Percentiles rank a stretch among this genome's conserved stretches.
Conservation (phyloP, 2,113 vertebrate species). For the Ceuthmochares aereus region DNA sequence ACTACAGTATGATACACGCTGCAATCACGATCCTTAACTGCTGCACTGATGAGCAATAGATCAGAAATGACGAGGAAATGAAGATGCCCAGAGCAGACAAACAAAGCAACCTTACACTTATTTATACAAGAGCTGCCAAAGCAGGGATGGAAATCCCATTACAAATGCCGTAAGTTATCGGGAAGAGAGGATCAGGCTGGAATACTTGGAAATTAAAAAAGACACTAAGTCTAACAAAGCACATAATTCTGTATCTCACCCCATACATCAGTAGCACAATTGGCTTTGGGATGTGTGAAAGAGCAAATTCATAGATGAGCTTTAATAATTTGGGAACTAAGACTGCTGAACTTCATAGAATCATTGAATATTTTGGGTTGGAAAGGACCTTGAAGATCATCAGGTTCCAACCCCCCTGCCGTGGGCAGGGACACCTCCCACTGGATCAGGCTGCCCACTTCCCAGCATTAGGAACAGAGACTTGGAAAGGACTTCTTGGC, state of each 20-base stretch:
- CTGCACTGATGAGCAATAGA: neutral
- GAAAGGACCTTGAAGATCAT: too few relatives aligned
- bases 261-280: fast-evolving
- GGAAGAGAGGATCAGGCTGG: neutral
- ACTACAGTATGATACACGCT: neutral
- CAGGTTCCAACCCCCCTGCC: too few relatives aligned
- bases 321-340: neutral
- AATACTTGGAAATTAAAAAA: neutral
- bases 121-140: neutral
- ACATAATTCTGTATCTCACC: fast-evolving
- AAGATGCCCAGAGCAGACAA: neutral
- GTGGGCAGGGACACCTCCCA: too few relatives aligned
- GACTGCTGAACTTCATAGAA: neutral
- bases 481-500: neutral
- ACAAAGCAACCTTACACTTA: neutral
- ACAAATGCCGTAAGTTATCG: neutral
- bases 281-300: neutral
- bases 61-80: constrained; percentile 15
- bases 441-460: too few relatives aligned
- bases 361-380: too few relatives aligned
- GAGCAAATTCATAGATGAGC: neutral
- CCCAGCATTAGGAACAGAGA: too few relatives aligned
- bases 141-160: neutral
- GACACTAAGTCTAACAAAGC: neutral
- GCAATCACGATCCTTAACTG: neutral